A percentile compares a stretch with the other conserved stretches of the same genome.
Conservation (phyloP, 2,797 vertebrate species). For the Philypnodon macrostomus region DNA sequence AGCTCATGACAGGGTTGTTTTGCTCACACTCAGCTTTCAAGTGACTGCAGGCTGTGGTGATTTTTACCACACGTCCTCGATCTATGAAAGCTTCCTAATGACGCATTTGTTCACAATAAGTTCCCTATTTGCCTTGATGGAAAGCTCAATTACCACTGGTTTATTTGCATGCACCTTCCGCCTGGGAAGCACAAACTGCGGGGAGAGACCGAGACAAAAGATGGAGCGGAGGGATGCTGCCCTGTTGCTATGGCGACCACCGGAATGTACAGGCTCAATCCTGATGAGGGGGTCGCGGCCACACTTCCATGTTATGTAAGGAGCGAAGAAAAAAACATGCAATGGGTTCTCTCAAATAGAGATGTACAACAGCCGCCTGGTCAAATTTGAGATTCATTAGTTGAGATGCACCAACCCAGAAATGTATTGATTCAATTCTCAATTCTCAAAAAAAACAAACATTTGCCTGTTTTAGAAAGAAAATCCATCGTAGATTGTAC, state of each 20-base stretch:
- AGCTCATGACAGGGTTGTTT: constrained; percentile 1
- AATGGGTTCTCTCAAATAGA: constrained; percentile 58
- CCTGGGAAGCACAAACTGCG: constrained; percentile 53
- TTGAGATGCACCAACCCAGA: no score
- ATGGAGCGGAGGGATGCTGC: constrained; percentile 68
- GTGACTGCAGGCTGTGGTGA: constrained; percentile 15
- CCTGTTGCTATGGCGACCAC: constrained; percentile 78
- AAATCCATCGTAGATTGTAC: no score
- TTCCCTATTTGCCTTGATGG: constrained; percentile 1
- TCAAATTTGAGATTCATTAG: constrained; percentile 35
- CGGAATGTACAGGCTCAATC: constrained; percentile 71
- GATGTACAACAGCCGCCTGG: constrained; percentile 32
- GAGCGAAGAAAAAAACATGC: constrained; percentile 20
- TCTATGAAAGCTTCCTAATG: constrained; percentile 31
- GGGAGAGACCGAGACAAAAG: constrained; percentile 66
- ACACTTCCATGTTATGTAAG: constrained; percentile 69
- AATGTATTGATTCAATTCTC: constrained; percentile 35
- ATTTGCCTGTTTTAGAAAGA: no score
- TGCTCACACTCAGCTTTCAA: constrained; percentile 10
- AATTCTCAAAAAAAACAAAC: no score
- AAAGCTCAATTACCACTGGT: constrained; percentile 31
- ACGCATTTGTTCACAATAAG: constrained; percentile 34
- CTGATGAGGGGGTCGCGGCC: background rate
- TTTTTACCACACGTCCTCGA: constrained; percentile 20
- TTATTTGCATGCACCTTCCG: constrained; percentile 51